Evolutionary conservation across 2,113 vertebrate species (phyloP), one percentile per base, ranked within the genome.

Genomic region (Lophotis ruficrista): DNA sequence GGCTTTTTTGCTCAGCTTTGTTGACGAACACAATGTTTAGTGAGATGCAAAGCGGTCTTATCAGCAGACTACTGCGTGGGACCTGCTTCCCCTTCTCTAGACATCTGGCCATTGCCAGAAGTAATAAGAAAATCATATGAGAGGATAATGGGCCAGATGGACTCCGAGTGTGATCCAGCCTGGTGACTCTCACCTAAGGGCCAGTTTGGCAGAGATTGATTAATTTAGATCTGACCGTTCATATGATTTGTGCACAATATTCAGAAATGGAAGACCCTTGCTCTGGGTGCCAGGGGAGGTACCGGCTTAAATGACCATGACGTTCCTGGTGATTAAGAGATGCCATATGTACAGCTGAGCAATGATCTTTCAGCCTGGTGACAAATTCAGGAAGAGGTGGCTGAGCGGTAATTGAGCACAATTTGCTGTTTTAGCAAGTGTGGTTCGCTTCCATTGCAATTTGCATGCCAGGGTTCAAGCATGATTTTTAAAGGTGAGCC

Each of bases 71-170:
- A 60, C 1, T 69, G 84, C 2, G 48, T 81, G 89, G 64, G 94
- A 93, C 82, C 64, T 41, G 80, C 83, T 81, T 95, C 54, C 80
- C 60, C 90, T 94, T 84, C 90, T 96, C 69, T 10, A 92, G 96
- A 90, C 95, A 96, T 95, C 95, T 93, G 90, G 86, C 53, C 83
- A 79, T 90, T 90, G 85, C 89, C 69, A 87, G 83, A 93, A 92
- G 56, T 90, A 93, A 94, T 96, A 95, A 87, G 90, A 76, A 96
- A 96, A 96, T 95, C 76, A 87, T 93, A 92, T 91, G 89, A 94
- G 83, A 90, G 60, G 68, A 78, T 95, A 95, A 93, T 84, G 82
- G 90, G 95, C 87, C 94, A 97, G 96, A 96, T 96, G 94, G 96
- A 95, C 89, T 80, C 87, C 35, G 94, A 80, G 86, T 95, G 92